These are phyloP conservation scores for Thecophora atra DNA, from an alignment of 2,888 invertebrate species.

Conservation along the genomic window DNA sequence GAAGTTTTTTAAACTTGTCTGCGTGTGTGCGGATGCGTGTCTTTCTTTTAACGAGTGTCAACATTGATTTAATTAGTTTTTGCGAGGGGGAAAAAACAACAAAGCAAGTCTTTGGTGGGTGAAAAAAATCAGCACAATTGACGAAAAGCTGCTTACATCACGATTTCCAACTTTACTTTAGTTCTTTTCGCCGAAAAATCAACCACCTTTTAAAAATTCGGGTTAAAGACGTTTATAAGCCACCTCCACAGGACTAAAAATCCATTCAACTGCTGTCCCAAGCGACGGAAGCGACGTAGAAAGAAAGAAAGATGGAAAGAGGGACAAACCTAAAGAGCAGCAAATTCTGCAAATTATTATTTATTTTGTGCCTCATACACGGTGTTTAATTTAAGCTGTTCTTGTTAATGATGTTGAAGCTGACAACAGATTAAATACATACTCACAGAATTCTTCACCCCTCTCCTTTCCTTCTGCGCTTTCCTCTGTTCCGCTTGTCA, in stretches of 20 bases:
- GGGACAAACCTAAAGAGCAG: no score
- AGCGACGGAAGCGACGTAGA: no score
- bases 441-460: neutral
- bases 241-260: no score
- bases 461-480: neutral
- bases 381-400: neutral
- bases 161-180: neutral
- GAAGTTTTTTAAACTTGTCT: neutral
- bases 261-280: no score
- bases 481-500: no score
- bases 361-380: neutral
- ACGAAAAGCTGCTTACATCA: neutral
- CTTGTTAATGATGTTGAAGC: neutral
- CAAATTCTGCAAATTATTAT: conserved; percentile 28
- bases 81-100: neutral
- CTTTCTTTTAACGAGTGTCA: conserved; percentile 8
- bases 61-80: conserved; percentile 35
- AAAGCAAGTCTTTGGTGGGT: neutral
- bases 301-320: no score
- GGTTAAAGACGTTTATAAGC: neutral
- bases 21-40: neutral
- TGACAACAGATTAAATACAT: neutral
- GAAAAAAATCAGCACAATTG: neutral
- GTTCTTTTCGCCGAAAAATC: neutral
- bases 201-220: neutral